Conservation (phyloP, 2,888 invertebrate species). For the Drosophila neonasuta region DNA sequence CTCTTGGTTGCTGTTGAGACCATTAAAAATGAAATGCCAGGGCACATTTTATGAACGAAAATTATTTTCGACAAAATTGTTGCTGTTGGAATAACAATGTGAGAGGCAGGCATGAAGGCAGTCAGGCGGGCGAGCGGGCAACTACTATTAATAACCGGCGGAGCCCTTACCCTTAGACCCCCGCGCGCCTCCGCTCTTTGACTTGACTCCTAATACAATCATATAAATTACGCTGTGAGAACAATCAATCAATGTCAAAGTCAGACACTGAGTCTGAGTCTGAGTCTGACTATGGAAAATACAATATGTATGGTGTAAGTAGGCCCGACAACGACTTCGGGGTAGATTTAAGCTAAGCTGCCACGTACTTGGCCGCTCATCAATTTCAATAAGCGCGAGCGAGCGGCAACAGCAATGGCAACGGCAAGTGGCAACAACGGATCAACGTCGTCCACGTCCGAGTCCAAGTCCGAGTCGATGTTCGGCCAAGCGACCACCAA, state of each 20-base stretch:
- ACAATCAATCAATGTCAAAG: slow-evolving; percentile 76
- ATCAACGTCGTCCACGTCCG: slow-evolving; percentile 15
- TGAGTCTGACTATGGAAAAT: slow-evolving; percentile 18
- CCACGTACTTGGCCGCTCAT: slow-evolving; percentile 74
- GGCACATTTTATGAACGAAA: slow-evolving; percentile 60
- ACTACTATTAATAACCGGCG: slow-evolving; percentile 69
- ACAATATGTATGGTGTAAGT: slow-evolving; percentile 4
- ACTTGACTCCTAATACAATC: slow-evolving; percentile 66
- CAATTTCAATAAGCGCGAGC: slow-evolving; percentile 70
- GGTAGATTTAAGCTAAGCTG: slow-evolving; percentile 70
- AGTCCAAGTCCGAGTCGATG: slow-evolving; percentile 10
- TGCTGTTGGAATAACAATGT: slow-evolving; percentile 66
- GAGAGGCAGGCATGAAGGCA: too few species aligned
- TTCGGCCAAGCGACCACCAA: slow-evolving; percentile 44
- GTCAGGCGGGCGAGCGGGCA: slow-evolving; percentile 28
- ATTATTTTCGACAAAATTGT: slow-evolving; percentile 58
- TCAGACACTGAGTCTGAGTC: slow-evolving; percentile 54
- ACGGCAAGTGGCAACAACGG: slow-evolving; percentile 14
- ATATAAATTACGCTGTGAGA: slow-evolving; percentile 73
- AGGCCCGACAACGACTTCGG: slow-evolving; percentile 39
- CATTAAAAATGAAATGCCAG: slow-evolving; percentile 69
- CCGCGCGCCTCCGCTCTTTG: neutral
- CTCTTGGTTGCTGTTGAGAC: slow-evolving; percentile 24
- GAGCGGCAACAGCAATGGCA: slow-evolving; percentile 9
- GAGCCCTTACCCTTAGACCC: slow-evolving; percentile 1